A percentile compares a stretch with the other conserved stretches of the same genome.
phyloP scores from a whole-genome alignment of 2,888 invertebrate genomes.

The Rhagonycha lutea region DNA sequence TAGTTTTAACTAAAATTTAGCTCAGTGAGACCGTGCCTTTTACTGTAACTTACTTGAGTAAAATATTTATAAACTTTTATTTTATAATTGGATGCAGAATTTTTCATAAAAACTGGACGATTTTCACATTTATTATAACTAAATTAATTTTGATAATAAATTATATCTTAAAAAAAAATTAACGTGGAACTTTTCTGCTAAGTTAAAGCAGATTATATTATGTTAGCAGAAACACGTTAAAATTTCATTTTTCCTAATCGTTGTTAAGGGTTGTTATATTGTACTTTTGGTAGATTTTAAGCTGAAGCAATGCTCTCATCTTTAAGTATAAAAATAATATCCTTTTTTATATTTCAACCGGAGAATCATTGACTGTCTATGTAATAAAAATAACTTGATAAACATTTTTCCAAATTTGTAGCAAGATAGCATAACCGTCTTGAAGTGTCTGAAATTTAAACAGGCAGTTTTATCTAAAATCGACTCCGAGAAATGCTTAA shows the following conservation, averaged over 20 bases:
- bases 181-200: too few species aligned
- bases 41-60: neutral
- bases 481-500: neutral
- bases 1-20: too few species aligned
- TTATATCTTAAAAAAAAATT: too few species aligned
- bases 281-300: too few species aligned
- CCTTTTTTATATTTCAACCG: neutral
- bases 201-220: too few species aligned
- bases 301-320: too few species aligned
- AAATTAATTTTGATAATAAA: too few species aligned
- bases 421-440: neutral
- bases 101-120: neutral
- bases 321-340: neutral
- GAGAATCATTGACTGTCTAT: too few species aligned
- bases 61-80: neutral
- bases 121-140: neutral
- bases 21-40: neutral
- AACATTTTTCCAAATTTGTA: too few species aligned
- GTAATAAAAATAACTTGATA: neutral
- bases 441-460: neutral
- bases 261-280: too few species aligned
- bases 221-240: too few species aligned
- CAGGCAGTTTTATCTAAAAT: neutral
- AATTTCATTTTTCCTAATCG: too few species aligned
- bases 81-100: neutral